A percentile compares a stretch with the other conserved stretches of the same genome.
Conservation (phyloP, 2,797 vertebrate genomes). For the Streptopelia turtur region DNA sequence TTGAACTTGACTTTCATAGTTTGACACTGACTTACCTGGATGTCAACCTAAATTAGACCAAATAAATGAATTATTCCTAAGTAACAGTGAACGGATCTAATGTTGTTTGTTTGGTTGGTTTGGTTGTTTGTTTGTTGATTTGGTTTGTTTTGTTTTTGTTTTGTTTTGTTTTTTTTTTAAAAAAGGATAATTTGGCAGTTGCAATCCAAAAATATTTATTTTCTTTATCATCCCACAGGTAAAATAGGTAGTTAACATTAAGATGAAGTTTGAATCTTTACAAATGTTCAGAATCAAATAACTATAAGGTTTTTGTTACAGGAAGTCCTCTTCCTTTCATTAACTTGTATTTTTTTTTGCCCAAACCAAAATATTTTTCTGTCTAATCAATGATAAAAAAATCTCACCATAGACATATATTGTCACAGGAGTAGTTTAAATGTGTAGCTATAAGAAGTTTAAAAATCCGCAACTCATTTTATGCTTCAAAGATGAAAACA, state of each 20-base stretch:
- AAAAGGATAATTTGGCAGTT: neutral
- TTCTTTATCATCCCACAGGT: neutral
- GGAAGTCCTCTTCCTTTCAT: rapidly evolving
- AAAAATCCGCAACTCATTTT: neutral
- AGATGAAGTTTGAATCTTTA: neutral
- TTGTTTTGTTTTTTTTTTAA: too few relatives aligned
- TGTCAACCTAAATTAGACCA: slow-evolving; percentile 35
- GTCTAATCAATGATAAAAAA: neutral
- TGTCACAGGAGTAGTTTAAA: neutral
- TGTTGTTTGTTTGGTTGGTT: too few relatives aligned
- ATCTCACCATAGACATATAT: neutral
- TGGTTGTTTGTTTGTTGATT: too few relatives aligned
- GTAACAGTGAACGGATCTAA: neutral
- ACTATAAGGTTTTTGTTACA: neutral
- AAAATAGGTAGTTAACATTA: neutral
- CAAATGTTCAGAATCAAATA: neutral
- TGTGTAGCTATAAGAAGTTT: neutral
- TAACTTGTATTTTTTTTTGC: neutral
- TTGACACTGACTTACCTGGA: slow-evolving; percentile 51
- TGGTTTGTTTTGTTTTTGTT: too few relatives aligned
- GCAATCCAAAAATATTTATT: rapidly evolving
- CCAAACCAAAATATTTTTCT: neutral
- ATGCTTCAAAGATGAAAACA: neutral
- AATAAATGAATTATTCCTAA: neutral
- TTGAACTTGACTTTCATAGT: neutral